Conservation (phyloP, 2,888 invertebrate species). For the Drosophila silvestris region DNA sequence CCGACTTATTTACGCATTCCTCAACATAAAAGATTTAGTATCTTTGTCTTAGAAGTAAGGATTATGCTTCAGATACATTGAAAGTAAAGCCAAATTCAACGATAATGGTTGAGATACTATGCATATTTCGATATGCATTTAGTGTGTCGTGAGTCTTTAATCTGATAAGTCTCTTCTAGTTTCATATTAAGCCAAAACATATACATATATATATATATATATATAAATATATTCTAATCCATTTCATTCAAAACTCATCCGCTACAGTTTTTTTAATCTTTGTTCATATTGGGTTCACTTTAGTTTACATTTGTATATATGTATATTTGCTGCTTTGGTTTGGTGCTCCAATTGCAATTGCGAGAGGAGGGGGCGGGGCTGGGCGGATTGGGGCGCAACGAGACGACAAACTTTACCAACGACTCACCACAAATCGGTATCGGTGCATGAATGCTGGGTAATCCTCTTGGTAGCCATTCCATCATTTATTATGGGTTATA, state of each 20-base stretch:
- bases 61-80: not conserved
- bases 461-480: conserved; percentile 86
- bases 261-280: not conserved
- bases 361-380: not conserved
- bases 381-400: conserved; percentile 24
- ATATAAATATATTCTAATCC: not conserved
- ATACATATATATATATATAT: not conserved
- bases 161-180: not conserved
- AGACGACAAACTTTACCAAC: conserved; percentile 82
- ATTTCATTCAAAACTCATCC: not conserved
- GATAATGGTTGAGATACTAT: not conserved
- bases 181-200: not conserved
- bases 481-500: conserved; percentile 84
- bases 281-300: not conserved
- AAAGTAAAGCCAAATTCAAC: not conserved
- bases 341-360: conserved; percentile 4
- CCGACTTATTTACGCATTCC: conserved; percentile 10
- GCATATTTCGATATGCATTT: not conserved
- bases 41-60: not conserved
- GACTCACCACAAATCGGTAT: conserved; percentile 86
- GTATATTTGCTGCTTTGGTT: conserved; percentile 13
- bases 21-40: not conserved
- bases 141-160: not conserved
- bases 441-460: conserved; percentile 85
- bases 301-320: not conserved